Evolutionary conservation across 2,888 invertebrate genomes (phyloP), one percentile per base, ranked within the genome.

Genomic region (Euproctis similis): DNA sequence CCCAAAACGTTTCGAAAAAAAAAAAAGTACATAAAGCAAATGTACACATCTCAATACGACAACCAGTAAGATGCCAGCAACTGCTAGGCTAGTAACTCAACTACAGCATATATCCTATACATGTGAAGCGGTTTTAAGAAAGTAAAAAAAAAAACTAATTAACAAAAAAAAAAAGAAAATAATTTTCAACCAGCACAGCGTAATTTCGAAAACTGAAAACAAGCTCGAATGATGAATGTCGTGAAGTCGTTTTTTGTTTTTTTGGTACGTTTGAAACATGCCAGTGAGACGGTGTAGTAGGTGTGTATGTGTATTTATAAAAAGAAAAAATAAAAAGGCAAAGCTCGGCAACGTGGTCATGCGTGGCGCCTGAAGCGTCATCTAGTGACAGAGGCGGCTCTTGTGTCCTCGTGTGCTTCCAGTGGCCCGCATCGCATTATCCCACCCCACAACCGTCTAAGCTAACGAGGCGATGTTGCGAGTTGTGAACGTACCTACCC

Each of bases 401-500:
- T 61, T 38, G 67, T 65, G 70, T 59, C 72, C 73, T 69, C 69
- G 68, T 69, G 82, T 84, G 84, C 84, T 84, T 78, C 84, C 82
- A 84, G 82, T 77, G 72, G 74, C 61, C 50, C 56, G 43, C n/a
- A n/a, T n/a, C n/a, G n/a, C n/a, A n/a, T n/a, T 57, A 35, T 24
- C 26, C 55, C 50, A 29, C 52, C 34, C 35, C 29, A 42, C 34
- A 39, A 34, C 34, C 39, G 25, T 21, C 13, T 28, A 10, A 21
- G 19, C 25, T 20, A 18, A 11, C 24, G 28, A 20, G 24, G 27
- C 24, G 24, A 17, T 21, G 31, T 49, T 51, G 20, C 30, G 30
- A 20, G 30, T 12, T 20, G 22, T 12, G 28, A 13, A 21, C 21
- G 21, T 21, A 21, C 21, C n/a, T 21, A 21, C 10, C 10, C 4